Conservation (phyloP, 2,113 vertebrate species). For the Apodemus sylvaticus region DNA sequence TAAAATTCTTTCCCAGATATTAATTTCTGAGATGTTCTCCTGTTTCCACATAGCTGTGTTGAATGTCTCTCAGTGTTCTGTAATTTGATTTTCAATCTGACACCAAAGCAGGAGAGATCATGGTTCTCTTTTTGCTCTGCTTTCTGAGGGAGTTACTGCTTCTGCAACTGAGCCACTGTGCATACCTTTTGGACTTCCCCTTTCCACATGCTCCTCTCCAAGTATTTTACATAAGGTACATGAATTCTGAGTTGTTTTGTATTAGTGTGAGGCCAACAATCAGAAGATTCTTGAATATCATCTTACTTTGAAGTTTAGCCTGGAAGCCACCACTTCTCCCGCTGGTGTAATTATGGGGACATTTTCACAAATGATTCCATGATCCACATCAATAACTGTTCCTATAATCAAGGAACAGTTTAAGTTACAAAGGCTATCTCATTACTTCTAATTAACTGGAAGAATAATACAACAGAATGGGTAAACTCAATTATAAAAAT, state of each 20-base stretch:
- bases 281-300: slow-evolving; percentile 86
- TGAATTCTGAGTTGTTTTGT: slow-evolving; percentile 85
- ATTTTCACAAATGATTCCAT: slow-evolving; percentile 97
- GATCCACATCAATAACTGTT: slow-evolving; percentile 96
- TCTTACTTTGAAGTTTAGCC: slow-evolving; percentile 96
- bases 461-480: not conserved
- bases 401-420: slow-evolving; percentile 85
- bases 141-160: slow-evolving; percentile 77
- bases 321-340: slow-evolving; percentile 96
- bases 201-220: slow-evolving; percentile 83
- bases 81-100: slow-evolving; percentile 54
- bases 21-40: slow-evolving; percentile 33
- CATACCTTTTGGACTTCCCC: slow-evolving; percentile 86
- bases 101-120: slow-evolving; percentile 68
- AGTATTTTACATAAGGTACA: slow-evolving; percentile 85
- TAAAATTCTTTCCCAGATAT: slow-evolving; percentile 53
- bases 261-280: slow-evolving; percentile 85
- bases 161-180: slow-evolving; percentile 80
- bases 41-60: slow-evolving; percentile 38
- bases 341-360: slow-evolving; percentile 99
- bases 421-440: slow-evolving; percentile 57
- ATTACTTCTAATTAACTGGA: slow-evolving; percentile 21
- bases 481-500: not conserved
- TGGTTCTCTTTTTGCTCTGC: slow-evolving; percentile 60
- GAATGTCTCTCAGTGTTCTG: slow-evolving; percentile 2